Evolutionary conservation across 2,888 invertebrate genomes (phyloP).

Genomic region (Watsonalla binaria): DNA sequence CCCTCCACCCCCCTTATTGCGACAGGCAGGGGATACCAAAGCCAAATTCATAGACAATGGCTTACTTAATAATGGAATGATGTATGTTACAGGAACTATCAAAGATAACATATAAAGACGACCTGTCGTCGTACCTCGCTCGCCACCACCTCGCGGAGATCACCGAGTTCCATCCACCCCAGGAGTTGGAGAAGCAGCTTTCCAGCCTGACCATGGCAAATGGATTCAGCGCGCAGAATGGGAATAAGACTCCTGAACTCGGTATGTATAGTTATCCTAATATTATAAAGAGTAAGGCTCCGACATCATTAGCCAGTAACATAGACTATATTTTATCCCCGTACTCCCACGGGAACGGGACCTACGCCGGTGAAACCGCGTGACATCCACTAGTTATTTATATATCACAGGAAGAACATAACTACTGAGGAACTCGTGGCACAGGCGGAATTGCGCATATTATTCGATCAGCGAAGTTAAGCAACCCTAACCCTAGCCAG

Average conservation of each 20-base stretch:
- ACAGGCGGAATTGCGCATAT: too few species aligned
- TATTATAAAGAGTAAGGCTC: too few species aligned
- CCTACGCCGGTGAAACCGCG: not conserved
- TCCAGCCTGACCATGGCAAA: constrained; percentile 58
- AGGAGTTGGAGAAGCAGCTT: constrained; percentile 60
- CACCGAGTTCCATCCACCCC: constrained; percentile 60
- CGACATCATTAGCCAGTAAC: too few species aligned
- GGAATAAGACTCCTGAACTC: constrained; percentile 48
- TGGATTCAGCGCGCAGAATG: constrained; percentile 42
- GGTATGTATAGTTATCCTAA: constrained; percentile 29
- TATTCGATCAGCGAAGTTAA: too few species aligned
- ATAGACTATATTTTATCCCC: constrained; percentile 1
- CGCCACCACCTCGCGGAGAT: constrained; percentile 58
- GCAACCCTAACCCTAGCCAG: too few species aligned
- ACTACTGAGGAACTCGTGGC: too few species aligned
- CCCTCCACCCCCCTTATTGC: too few species aligned
- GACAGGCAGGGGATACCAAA: too few species aligned
- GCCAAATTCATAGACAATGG: not conserved
- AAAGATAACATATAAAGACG: constrained; percentile 76
- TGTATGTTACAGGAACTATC: constrained; percentile 59
- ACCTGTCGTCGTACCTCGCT: constrained; percentile 63
- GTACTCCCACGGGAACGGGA: not conserved
- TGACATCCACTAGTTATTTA: not conserved
- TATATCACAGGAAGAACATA: too few species aligned
- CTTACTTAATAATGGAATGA: not conserved